Percentiles rank a stretch among this genome's conserved stretches.
These are phyloP conservation scores for Morelia viridis DNA, from an alignment of 2,797 vertebrate genomes.

Conservation along the genomic window DNA sequence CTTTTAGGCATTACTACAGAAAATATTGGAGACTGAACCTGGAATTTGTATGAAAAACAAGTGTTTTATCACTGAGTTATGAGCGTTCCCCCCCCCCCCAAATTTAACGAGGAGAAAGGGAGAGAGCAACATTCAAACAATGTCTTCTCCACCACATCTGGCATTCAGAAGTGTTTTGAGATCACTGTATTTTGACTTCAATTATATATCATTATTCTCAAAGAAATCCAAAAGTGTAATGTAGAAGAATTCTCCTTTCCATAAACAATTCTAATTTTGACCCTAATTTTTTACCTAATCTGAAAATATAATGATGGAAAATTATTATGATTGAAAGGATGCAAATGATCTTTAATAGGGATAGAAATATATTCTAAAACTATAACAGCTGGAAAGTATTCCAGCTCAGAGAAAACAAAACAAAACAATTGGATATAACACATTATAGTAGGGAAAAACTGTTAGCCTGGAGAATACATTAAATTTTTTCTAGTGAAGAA, in stretches of 20 bases:
- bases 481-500: not conserved
- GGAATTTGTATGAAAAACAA: not conserved
- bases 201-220: not conserved
- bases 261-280: not conserved
- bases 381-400: constrained; percentile 10
- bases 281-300: not conserved
- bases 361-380: not conserved
- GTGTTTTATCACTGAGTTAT: not conserved
- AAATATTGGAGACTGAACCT: not conserved
- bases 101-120: not conserved
- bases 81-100: not conserved
- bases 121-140: not conserved
- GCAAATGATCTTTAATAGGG: not conserved
- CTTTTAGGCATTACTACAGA: not conserved
- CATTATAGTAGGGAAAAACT: not conserved
- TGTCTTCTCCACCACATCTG: not conserved
- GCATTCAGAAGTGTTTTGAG: not conserved
- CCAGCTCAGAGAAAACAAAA: not conserved
- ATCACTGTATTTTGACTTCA: not conserved
- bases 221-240: not conserved
- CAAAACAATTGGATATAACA: constrained; percentile 13
- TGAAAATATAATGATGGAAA: constrained; percentile 10
- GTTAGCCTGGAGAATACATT: constrained; percentile 15
- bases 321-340: not conserved
- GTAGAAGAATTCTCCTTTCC: not conserved